phyloP scores from a whole-genome alignment of 37 sponge, comb jelly and placozoan genomes.

The Tethya wilhelma region DNA sequence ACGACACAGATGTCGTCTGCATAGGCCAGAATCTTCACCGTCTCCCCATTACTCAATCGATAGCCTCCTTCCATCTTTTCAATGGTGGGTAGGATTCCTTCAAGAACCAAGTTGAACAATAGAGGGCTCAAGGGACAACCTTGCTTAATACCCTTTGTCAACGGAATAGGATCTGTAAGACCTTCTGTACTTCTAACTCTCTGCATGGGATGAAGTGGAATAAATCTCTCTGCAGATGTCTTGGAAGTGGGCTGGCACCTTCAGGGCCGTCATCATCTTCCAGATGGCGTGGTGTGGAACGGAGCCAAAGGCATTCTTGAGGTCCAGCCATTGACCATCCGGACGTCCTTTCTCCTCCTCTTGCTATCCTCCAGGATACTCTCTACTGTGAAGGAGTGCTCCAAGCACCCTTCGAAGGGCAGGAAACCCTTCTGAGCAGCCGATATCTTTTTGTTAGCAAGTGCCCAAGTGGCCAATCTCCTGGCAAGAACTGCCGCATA shows the following conservation, averaged over 20 bases:
- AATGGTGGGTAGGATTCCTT: conserved; percentile 15
- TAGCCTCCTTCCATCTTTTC: background rate
- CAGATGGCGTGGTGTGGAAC: conserved; percentile 25
- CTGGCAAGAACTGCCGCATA: conserved; percentile 47
- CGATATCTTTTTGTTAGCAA: background rate
- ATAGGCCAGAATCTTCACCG: background rate
- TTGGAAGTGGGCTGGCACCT: background rate
- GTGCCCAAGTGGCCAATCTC: conserved; percentile 41
- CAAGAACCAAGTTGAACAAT: conserved; percentile 19
- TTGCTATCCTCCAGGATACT: conserved; percentile 19
- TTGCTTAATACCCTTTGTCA: background rate
- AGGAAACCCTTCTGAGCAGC: too few species aligned
- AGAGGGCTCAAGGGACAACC: conserved; percentile 28
- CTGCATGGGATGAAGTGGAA: background rate
- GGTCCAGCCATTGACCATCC: conserved; percentile 46
- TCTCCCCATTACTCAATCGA: background rate
- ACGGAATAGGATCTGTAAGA: background rate
- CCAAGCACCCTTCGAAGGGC: conserved; percentile 45
- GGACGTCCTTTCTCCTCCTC: conserved; percentile 6
- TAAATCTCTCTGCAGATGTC: conserved; percentile 30
- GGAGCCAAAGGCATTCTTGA: conserved; percentile 34
- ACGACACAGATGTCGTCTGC: conserved; percentile 16
- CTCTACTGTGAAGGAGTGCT: conserved; percentile 46
- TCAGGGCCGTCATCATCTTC: conserved; percentile 11
- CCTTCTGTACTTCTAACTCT: background rate